Base-by-base conservation (phyloP, 1,140 invertebrate genomes). In the Bombus pascuorum region DNA sequence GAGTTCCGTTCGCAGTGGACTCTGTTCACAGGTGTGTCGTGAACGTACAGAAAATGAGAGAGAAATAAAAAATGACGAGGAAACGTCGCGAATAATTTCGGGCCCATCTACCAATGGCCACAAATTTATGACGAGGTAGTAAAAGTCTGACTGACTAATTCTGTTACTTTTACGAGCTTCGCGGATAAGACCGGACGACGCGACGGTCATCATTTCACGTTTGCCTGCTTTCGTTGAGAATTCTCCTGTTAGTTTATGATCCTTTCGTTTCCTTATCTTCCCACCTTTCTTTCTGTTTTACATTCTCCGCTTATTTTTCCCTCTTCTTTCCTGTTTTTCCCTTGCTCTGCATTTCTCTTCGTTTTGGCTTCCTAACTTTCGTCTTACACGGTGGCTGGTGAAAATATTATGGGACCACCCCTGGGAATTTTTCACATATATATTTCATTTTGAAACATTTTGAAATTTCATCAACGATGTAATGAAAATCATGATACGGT, bases 101-200 rank as follows among this genome's bases (percentile, higher is more conserved):
- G 25, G 13, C 25, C n/a, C 57, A 47, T 42, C 25, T 37, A 22
- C 32, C 42, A 65, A 77, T 44, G 53, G 37, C 37, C 70, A 25
- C 42, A 74, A 83, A 83, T 84, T 78, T 84, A 78, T 34, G 82
- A 59, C n/a, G 4, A 53, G 47, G 53, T 9, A 34, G 75, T 78
- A 84, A 84, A 71, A 78, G 75, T 78, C 65, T 5, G 6, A 32
- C 47, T 28, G 47, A 44, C 42, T 84, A 70, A 83, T 78, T 78
- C 74, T 77, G 39, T 76, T 83, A 75, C 71, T 9, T 83, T 77
- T 78, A 83, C 74, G 44, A 83, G 65, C 62, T 59, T 78, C 57
- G 25, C 32, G 57, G 57, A 53, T 44, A n/a, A 47, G n/a, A 74
- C 18, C 37, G 25, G 42, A 12, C 25, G 3, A 37, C 25, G 62